Evolutionary conservation across 2,797 vertebrate species (phyloP).

Genomic region (Premnoplex brunnescens): DNA sequence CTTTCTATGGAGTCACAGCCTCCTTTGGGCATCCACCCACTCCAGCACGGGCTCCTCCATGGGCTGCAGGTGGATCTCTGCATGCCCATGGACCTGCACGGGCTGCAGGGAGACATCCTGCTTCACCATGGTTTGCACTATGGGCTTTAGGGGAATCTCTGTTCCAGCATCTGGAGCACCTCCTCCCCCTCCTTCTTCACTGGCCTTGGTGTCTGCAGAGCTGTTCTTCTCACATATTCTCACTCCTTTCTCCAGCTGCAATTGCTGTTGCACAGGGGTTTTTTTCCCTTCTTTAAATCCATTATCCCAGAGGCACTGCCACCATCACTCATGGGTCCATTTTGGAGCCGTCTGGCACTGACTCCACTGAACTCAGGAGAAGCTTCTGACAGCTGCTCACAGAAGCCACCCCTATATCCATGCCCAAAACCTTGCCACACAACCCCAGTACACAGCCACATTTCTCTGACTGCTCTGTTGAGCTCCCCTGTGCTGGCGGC

Average conservation of each 20-base stretch:
- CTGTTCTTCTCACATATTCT: background rate
- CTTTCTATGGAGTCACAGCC: background rate
- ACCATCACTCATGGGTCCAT: accelerated
- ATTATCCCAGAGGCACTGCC: accelerated
- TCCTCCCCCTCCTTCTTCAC: background rate
- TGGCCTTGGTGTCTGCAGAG: background rate
- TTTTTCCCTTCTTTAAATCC: background rate
- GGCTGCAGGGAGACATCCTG: background rate
- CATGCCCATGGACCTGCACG: background rate
- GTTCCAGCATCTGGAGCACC: background rate
- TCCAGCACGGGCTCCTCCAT: background rate
- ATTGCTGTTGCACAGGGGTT: too few relatives aligned
- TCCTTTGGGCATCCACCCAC: background rate
- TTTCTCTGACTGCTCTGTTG: background rate
- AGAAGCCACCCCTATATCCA: background rate
- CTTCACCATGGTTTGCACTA: background rate
- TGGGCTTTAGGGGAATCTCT: background rate
- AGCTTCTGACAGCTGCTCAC: background rate
- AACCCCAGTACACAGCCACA: background rate
- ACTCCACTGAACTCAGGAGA: background rate
- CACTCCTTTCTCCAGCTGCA: background rate
- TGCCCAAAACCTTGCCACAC: background rate
- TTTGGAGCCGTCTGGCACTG: background rate
- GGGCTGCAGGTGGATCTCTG: background rate
- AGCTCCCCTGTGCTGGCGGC: background rate